phyloP scores from a whole-genome alignment of 2,888 invertebrate species.

The Lithophane socia region DNA sequence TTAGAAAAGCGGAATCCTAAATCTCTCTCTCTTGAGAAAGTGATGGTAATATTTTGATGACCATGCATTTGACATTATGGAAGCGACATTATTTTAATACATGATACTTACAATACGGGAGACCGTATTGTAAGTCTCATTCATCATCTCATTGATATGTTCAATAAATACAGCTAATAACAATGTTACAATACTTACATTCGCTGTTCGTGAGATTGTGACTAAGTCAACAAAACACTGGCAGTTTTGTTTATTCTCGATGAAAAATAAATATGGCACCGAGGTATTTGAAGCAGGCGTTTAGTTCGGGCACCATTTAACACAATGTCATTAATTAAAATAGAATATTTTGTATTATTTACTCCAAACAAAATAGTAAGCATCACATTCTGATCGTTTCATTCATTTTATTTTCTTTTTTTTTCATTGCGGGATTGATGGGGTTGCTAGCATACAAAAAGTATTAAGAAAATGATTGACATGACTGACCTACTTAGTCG shows the following conservation, averaged over 20 bases:
- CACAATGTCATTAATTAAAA: conserved; percentile 26
- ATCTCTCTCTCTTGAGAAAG: conserved; percentile 9
- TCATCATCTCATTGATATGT: background rate
- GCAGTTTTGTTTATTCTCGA: conserved; percentile 34
- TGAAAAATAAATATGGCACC: background rate
- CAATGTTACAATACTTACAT: conserved; percentile 30
- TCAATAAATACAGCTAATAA: background rate
- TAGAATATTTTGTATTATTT: conserved; percentile 22
- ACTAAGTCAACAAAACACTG: conserved; percentile 58
- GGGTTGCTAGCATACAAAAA: conserved; percentile 34
- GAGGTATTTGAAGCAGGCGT: background rate
- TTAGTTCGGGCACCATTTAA: conserved; percentile 18
- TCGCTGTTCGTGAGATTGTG: conserved; percentile 20
- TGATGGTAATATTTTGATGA: conserved; percentile 2
- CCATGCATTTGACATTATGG: background rate
- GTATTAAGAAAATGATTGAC: conserved; percentile 1
- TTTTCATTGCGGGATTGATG: conserved; percentile 11
- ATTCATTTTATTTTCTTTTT: conserved; percentile 6
- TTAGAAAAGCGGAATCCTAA: background rate
- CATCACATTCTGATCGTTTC: conserved; percentile 16
- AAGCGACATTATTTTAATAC: background rate
- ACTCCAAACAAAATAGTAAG: conserved; percentile 19
- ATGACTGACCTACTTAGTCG: conserved; percentile 10
- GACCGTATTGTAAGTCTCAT: no score
- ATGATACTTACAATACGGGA: background rate